Conservation (phyloP, 2,888 invertebrate genomes). For the Epistrophe eligans region DNA sequence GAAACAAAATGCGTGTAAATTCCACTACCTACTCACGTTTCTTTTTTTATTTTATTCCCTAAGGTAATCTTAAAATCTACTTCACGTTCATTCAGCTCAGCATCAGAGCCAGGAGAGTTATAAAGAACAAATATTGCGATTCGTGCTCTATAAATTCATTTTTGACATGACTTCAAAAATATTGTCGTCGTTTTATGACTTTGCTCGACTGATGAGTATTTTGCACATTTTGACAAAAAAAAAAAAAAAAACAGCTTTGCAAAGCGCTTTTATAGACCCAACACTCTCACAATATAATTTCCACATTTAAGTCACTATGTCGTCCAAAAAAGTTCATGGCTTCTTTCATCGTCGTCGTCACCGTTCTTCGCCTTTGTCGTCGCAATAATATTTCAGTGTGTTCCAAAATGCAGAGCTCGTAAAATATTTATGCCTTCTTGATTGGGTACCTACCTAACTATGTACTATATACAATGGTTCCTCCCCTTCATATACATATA, state of each 20-base stretch:
- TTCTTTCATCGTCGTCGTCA: neutral
- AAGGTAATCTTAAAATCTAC: constrained; percentile 21
- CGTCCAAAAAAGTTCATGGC: neutral
- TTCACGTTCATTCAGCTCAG: neutral
- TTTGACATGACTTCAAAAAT: constrained; percentile 28
- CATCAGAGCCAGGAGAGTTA: constrained; percentile 3
- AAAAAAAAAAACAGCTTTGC: constrained; percentile 28
- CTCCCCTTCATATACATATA: too few relatives aligned
- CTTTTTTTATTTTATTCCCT: neutral
- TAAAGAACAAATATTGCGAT: constrained; percentile 23
- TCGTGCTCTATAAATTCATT: constrained; percentile 37
- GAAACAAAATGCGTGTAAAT: constrained; percentile 8
- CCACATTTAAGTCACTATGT: constrained; percentile 2
- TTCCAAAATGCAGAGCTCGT: constrained; percentile 50
- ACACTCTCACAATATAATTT: constrained; percentile 34
- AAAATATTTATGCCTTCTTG: constrained; percentile 63
- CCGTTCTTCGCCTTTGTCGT: neutral
- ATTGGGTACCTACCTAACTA: constrained; percentile 19
- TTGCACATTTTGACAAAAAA: constrained; percentile 30
- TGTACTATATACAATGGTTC: too few relatives aligned
- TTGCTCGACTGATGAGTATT: constrained; percentile 30
- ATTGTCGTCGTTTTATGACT: constrained; percentile 26
- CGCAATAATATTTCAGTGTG: constrained; percentile 20
- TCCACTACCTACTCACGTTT: constrained; percentile 3
- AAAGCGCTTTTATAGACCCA: constrained; percentile 34